These are phyloP conservation scores for Chrysina gloriosa DNA, from an alignment of 2,888 invertebrate species.

Conservation along the genomic window DNA sequence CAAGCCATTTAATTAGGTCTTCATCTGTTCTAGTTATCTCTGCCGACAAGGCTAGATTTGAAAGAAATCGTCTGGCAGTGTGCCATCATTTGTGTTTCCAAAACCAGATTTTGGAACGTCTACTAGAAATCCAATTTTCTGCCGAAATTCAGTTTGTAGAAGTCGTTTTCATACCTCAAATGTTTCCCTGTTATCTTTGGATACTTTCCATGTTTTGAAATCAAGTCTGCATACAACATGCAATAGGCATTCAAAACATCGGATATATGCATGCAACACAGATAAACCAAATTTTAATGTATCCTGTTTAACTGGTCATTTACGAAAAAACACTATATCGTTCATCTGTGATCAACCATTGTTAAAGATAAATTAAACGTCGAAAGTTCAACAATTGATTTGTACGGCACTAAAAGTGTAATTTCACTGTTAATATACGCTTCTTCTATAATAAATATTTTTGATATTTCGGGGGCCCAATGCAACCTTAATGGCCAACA, in stretches of 20 bases:
- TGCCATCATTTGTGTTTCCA: neutral
- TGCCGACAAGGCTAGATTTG: neutral
- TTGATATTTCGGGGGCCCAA: too few species aligned
- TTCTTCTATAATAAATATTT: too few species aligned
- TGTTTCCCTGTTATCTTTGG: neutral
- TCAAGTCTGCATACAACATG: neutral
- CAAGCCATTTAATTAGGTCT: neutral
- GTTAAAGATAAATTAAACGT: too few species aligned
- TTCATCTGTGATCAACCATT: too few species aligned
- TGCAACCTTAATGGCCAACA: too few species aligned
- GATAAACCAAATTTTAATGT: neutral
- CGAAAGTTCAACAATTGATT: too few species aligned
- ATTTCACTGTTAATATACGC: too few species aligned
- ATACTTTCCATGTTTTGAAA: neutral
- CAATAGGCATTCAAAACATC: neutral
- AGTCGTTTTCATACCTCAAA: neutral
- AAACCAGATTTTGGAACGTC: neutral
- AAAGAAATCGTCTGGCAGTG: neutral
- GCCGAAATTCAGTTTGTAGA: neutral
- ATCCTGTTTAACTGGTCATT: too few species aligned
- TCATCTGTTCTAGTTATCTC: neutral
- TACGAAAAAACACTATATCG: too few species aligned
- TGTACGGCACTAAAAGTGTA: too few species aligned
- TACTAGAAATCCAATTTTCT: neutral
- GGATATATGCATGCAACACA: neutral